These are phyloP conservation scores for Cyanoramphus novaezelandiae DNA, from an alignment of 2,113 vertebrate species.

Conservation along the genomic window DNA sequence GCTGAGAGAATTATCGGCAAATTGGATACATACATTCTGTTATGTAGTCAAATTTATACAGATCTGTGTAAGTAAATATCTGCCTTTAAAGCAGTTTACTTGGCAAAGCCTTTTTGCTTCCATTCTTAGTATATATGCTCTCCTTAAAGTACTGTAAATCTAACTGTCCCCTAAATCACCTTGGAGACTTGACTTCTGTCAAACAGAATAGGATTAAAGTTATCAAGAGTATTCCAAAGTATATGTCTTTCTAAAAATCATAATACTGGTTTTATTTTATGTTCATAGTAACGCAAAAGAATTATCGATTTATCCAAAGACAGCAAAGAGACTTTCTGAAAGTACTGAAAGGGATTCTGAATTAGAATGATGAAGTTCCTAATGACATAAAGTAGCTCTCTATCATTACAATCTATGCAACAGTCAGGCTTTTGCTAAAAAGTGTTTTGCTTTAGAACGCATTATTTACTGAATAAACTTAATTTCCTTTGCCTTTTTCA, in stretches of 20 bases:
- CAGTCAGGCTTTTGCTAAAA: background rate
- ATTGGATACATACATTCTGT: background rate
- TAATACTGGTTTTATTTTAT: background rate
- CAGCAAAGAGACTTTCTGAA: background rate
- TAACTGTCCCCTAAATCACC: conserved; percentile 31
- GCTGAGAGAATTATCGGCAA: background rate
- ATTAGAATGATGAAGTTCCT: background rate
- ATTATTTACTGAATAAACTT: conserved; percentile 39
- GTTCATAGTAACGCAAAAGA: conserved; percentile 4
- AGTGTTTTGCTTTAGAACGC: background rate
- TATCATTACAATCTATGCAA: conserved; percentile 9
- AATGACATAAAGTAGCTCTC: background rate
- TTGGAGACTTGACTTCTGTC: background rate
- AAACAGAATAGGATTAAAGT: conserved; percentile 20
- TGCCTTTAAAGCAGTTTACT: background rate
- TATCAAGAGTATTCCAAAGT: background rate
- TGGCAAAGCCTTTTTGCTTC: background rate
- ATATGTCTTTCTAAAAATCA: background rate
- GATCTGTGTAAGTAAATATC: background rate
- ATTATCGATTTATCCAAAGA: conserved; percentile 17
- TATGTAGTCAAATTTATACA: background rate
- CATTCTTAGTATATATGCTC: background rate
- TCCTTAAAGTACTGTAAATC: background rate
- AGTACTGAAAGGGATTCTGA: background rate
- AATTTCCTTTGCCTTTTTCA: conserved; percentile 21